Conservation (phyloP, 2,797 vertebrate species). For the Tachyglossus aculeatus region DNA sequence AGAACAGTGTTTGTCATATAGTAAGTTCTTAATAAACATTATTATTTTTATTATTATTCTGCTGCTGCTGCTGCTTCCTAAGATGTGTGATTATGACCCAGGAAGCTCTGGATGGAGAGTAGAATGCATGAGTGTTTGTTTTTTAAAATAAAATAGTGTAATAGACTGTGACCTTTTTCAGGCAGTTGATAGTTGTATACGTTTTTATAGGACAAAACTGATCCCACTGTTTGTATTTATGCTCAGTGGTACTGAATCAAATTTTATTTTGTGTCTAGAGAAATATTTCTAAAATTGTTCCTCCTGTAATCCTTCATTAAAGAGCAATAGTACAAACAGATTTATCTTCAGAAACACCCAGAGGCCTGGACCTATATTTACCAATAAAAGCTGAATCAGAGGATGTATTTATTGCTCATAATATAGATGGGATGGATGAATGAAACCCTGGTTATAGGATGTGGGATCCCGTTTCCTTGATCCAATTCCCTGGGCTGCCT, state of each 20-base stretch:
- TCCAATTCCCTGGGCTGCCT: too few relatives aligned
- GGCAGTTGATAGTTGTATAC: too few relatives aligned
- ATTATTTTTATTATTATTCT: too few relatives aligned
- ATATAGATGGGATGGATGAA: neutral
- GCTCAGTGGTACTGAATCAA: neutral
- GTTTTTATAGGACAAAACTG: too few relatives aligned
- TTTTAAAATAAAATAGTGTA: slow-evolving; percentile 9
- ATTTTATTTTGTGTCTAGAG: neutral
- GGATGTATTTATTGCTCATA: neutral
- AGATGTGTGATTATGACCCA: too few relatives aligned
- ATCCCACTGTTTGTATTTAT: too few relatives aligned
- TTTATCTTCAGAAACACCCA: neutral
- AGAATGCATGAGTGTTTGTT: neutral
- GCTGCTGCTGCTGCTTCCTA: too few relatives aligned
- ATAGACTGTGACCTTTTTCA: too few relatives aligned
- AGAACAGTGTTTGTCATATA: too few relatives aligned
- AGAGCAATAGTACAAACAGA: neutral
- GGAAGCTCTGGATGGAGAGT: too few relatives aligned
- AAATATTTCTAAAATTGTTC: neutral
- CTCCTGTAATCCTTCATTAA: neutral
- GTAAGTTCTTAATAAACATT: too few relatives aligned
- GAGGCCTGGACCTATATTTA: neutral
- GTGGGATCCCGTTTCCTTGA: too few relatives aligned
- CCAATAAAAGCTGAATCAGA: neutral
- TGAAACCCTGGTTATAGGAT: neutral